Evolutionary conservation across 2,113 vertebrate species (phyloP), one percentile per base, ranked within the genome.

Genomic region (Megaceryle maxima): DNA sequence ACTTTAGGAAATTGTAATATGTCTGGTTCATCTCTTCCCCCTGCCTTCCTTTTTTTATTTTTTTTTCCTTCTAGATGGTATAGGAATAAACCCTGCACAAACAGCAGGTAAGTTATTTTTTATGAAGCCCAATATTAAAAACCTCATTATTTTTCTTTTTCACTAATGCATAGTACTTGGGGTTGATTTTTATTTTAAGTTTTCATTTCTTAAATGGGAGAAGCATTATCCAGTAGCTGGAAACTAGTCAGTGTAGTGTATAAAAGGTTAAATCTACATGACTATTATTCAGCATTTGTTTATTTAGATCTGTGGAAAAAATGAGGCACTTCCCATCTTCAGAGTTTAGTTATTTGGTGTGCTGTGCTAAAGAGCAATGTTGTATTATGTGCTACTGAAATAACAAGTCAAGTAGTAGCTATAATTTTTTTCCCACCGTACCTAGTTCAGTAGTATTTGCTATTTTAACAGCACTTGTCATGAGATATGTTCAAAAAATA

Each of bases 11-110:
- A 50, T 78, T 35, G 35, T 59, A 63, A 18, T 64, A 28, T 16
- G 1, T 41, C 21, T 81, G 25, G 81, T 94, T 80, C 10, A 57
- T 69, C 29, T 81, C 50, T 4, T 9, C 10, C 6, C 59, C 5
- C 22, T 12, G 21, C 48, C 22, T 88, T 26, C 1, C 67, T 0
- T 15, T 41, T 39, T 35, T 10, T 59, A n/a, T 15, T n/a, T 17
- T 21, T 20, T 37, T 41, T 16, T 18, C 20, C 37, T 82, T 55
- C 37, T 94, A 98, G 98, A 98, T 98, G 98, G 98, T 90, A 98
- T 98, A 97, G 98, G 98, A 97, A 98, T 98, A 96, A 98, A 98
- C 63, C 98, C 98, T 94, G 97, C 98, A 84, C 98, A 98, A 84
- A 98, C 98, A 91, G 98, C 98, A 83, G 98, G 98, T 98, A 88